phyloP scores from a whole-genome alignment of 2,888 invertebrate species.

The Sacculina carcini region DNA sequence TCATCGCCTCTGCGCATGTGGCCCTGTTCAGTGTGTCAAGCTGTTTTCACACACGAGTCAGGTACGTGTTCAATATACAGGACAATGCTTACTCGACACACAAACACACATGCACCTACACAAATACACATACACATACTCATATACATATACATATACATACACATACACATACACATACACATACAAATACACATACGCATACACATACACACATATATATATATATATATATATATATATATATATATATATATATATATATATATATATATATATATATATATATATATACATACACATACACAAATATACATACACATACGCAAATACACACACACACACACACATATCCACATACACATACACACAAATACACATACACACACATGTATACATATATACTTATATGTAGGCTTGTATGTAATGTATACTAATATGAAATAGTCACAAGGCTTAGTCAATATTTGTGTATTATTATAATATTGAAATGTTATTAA shows the following conservation, averaged over 20 bases:
- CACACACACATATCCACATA: neutral
- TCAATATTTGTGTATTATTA: too few relatives aligned
- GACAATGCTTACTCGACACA: too few relatives aligned
- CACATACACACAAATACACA: too few relatives aligned
- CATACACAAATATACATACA: too few relatives aligned
- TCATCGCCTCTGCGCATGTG: slow-evolving; percentile 55
- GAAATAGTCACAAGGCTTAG: too few relatives aligned
- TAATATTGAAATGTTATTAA: too few relatives aligned
- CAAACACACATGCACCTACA: too few relatives aligned
- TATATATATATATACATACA: neutral
- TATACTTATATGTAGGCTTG: neutral
- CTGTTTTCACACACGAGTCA: slow-evolving; percentile 79
- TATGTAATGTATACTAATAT: too few relatives aligned
- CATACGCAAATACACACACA: too few relatives aligned
- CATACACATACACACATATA: neutral
- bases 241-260: neutral
- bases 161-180: neutral
- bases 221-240: neutral
- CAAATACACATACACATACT: too few relatives aligned
- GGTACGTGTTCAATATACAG: slow-evolving; percentile 43
- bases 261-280: neutral
- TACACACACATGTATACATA: neutral
- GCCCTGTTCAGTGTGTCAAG: slow-evolving; percentile 85
- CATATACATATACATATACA: neutral
- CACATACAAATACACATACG: neutral